Evolutionary conservation across 2,888 invertebrate species (phyloP).

Genomic region (Phalera bucephala): DNA sequence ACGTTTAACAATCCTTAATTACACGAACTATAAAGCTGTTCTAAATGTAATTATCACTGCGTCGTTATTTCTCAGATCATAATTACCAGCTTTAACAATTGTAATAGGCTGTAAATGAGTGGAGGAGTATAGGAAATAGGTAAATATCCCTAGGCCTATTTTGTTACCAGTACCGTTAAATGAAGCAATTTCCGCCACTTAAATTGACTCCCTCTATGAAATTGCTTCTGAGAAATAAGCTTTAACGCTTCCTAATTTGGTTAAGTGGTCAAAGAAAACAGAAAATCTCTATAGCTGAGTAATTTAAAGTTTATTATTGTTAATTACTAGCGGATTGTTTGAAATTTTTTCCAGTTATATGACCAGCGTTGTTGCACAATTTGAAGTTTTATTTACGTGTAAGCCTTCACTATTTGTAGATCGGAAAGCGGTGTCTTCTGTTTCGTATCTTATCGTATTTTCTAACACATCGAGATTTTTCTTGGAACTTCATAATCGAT

Average conservation of each 20-base stretch:
- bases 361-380: too few relatives aligned
- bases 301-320: conserved; percentile 22
- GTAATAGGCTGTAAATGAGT: conserved; percentile 17
- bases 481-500: too few relatives aligned
- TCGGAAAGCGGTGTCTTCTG: too few relatives aligned
- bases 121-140: conserved; percentile 34
- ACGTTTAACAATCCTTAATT: too few relatives aligned
- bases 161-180: conserved; percentile 56
- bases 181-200: conserved; percentile 62
- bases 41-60: not conserved
- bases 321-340: conserved; percentile 2
- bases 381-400: too few relatives aligned
- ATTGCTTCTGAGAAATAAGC: conserved; percentile 52
- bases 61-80: conserved; percentile 3
- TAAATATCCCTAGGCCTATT: conserved; percentile 44
- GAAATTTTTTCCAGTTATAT: not conserved
- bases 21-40: too few relatives aligned
- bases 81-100: conserved; percentile 19
- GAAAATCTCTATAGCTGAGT: conserved; percentile 32
- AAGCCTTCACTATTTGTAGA: too few relatives aligned
- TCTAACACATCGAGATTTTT: too few relatives aligned
- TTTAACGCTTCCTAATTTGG: conserved; percentile 47
- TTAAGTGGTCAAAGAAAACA: conserved; percentile 45
- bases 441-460: too few relatives aligned
- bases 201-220: conserved; percentile 57